Base-by-base conservation (phyloP, 2,113 vertebrate species). In the Lontra canadensis region DNA sequence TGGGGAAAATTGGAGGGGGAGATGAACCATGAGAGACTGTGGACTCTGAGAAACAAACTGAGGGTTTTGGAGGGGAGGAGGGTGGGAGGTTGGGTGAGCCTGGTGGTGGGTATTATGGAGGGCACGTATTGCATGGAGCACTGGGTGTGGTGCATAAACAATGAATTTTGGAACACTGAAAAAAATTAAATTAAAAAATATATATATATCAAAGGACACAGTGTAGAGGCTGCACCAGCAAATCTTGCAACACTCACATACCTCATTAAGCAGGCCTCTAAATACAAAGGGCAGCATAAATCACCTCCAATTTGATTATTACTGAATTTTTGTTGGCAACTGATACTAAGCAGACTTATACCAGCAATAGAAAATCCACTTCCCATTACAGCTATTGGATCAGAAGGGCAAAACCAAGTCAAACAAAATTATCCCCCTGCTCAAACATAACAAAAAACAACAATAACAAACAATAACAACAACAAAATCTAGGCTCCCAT, bases 131-230 rank as follows among this genome's bases (percentile, higher is more conserved):
- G 52, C 52, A 55, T 55, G 52, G 52, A 55, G 17, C 52, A 55
- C 17, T 55, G 52, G 52, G 52, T 55, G 52, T 55, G 52, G 52
- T 55, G 17, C 52, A 55, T 55, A 55, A 55, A 55, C 52, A 55
- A 55, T 55, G 52, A 55, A 55, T 55, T 55, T 18, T 55, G 52
- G 52, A 18, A 55, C 17, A 55, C 52, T 55, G 52, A 18, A 55
- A 55, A 55, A 55, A 55, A 18, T 18, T 55, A 55, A 55, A 52
- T 52, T 52, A 15, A 55, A 55, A 55, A 1, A 55, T 6, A 55
- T 55, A 55, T 55, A 55, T 55, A 95, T 14, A 86, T 39, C 57
- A 69, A 98, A 98, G 73, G 39, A 7, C 39, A 88, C 6, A 61
- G 39, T 85, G n/a, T 42, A 88, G 18, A 88, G 2, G 31, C 76